Evolutionary conservation across 2,113 vertebrate genomes (phyloP).

Genomic region (Petaurus breviceps): DNA sequence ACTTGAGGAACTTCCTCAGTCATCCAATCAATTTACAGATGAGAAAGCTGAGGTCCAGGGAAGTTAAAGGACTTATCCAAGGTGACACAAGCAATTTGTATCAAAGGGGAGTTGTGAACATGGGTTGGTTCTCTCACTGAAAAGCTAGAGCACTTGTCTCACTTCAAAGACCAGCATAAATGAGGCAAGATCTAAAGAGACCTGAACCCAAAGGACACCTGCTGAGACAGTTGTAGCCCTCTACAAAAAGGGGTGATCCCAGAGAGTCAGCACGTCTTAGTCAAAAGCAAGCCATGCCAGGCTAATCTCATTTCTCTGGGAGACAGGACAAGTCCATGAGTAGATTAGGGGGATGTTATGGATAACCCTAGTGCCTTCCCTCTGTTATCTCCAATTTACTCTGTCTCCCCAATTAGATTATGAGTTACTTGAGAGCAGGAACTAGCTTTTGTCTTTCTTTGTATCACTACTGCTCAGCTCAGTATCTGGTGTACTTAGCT

Average conservation of each 20-base stretch:
- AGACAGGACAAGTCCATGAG: background rate
- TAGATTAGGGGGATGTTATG: background rate
- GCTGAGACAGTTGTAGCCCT: background rate
- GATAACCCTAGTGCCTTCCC: background rate
- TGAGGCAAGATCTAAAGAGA: background rate
- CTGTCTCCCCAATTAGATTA: background rate
- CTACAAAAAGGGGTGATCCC: background rate
- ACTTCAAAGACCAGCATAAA: background rate
- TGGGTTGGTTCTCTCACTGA: background rate
- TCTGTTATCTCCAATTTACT: background rate
- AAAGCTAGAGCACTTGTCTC: background rate
- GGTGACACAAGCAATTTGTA: background rate
- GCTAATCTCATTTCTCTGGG: background rate
- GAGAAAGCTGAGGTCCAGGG: background rate
- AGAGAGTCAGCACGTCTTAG: background rate
- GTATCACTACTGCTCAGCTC: background rate
- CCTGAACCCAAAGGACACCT: background rate
- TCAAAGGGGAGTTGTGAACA: background rate
- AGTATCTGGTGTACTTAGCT: background rate
- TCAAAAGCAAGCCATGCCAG: background rate
- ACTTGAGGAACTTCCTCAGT: background rate
- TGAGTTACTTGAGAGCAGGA: background rate
- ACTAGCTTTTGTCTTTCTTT: background rate
- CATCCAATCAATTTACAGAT: background rate
- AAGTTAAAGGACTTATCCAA: background rate